Base-by-base conservation (phyloP, 2,888 invertebrate genomes). In the Pachliopta kotzebuea region DNA sequence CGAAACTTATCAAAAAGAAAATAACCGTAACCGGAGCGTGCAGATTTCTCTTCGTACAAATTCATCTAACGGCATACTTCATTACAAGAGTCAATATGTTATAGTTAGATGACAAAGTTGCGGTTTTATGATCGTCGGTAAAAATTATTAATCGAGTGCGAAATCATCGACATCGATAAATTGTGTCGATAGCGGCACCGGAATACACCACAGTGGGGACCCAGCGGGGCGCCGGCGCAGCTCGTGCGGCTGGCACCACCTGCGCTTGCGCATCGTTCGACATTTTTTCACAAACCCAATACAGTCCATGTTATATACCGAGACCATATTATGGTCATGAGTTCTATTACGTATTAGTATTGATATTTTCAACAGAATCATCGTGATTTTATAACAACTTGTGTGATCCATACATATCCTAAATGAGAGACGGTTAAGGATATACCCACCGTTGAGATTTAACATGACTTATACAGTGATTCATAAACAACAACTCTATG, bases 151-250 rank as follows among this genome's bases (percentile, higher is more conserved):
- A 62, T 56, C 66, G 66, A 59, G 59, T 65, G 63, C 61, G 66
- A 64, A 63, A 65, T 65, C 75, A 72, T 71, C 68, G 69, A 69
- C 67, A 72, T 78, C 78, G 76, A 80, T 80, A 77, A 77, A 76
- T 78, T 78, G 56, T 65, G 56, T 80, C 80, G 78, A 78, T 78
- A 79, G 64, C 63, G 45, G 62, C 49, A 56, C 58, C 24, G 68
- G 62, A 61, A 59, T 61, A 57, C 69, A 67, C 62, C 67, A 65
- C 67, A 66, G 68, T 69, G 72, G 70, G 70, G 67, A 60, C 78
- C 60, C 81, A 61, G 61, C 63, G 77, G 81, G 75, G 80, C 78
- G 73, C 62, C 75, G 69, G 74, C 69, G 72, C 66, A 72, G 76
- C 74, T 75, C 75, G 65, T 68, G 67, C 60, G 65, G 53, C 64